Base-by-base conservation (phyloP, 1,140 invertebrate genomes). In the Drosophila albomicans region DNA sequence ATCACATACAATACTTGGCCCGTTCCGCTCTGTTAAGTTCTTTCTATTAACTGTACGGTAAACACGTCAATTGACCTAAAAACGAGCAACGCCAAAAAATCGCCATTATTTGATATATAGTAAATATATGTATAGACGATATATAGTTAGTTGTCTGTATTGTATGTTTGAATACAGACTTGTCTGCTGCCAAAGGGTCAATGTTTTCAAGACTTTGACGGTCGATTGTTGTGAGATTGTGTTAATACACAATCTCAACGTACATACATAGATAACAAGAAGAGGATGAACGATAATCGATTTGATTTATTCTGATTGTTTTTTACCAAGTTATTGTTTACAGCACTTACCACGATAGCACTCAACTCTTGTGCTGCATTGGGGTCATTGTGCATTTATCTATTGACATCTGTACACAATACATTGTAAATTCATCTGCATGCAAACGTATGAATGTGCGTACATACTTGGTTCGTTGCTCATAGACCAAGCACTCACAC, bases 61-160 rank as follows among this genome's bases (percentile, higher is more conserved):
- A 77, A 80, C 68, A 85, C 56, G 51, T 62, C 75, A 81, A 88
- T 89, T 89, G 85, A 89, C 85, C 85, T 64, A 89, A 76, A 81
- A 89, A 89, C 75, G 78, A 71, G 78, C 69, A 65, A 59, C 51
- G 70, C 62, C 65, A 63, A 69, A 67, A 58, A 74, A 62, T 8
- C 5, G 48, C 54, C 20, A 59, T 51, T 67, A 43, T 67, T 32
- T 41, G 25, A 67, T 43, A 63, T 15, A 49, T 15, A 25, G 20
- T 28, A 20, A 1, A 41, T 13, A 30, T 56, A 38, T 54, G n/a
- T 41, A 38, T 28, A 45, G 8, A 32, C 5, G 20, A 15, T 54
- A 35, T 15, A 32, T 15, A 30, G 11, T 4, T 25, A 25, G 20
- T 25, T 38, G 35, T 38, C 7, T 38, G 35, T 11, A 10, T 38